These are phyloP conservation scores for Zosterops lateralis DNA, from an alignment of 2,113 vertebrate genomes.

Conservation along the genomic window DNA sequence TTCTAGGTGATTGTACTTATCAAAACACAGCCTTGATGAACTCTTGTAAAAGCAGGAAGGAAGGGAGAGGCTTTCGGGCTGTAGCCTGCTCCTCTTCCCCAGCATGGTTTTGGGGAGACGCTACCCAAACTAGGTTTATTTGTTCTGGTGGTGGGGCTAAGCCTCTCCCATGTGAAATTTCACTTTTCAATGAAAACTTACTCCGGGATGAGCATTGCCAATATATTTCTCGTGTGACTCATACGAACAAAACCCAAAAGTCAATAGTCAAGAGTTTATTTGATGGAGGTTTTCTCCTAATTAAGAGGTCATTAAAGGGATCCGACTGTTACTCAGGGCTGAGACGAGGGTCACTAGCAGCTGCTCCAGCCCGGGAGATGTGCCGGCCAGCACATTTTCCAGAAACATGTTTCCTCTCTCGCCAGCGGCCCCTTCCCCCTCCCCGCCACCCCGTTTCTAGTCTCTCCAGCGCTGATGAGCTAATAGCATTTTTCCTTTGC, in stretches of 20 bases:
- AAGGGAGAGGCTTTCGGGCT: neutral
- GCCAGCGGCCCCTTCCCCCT: conserved; percentile 58
- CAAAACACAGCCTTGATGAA: neutral
- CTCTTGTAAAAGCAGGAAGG: conserved; percentile 3
- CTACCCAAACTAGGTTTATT: conserved; percentile 2
- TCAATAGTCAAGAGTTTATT: conserved; percentile 67
- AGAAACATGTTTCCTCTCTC: conserved; percentile 49
- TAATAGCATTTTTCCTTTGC: conserved; percentile 80
- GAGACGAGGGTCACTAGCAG: conserved; percentile 32
- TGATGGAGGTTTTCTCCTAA: conserved; percentile 68
- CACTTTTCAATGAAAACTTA: conserved; percentile 67
- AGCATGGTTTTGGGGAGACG: neutral
- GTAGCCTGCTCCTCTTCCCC: neutral
- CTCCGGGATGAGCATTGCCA: conserved; percentile 47
- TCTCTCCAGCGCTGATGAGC: conserved; percentile 71
- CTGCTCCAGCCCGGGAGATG: conserved; percentile 7
- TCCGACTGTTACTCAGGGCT: conserved; percentile 46
- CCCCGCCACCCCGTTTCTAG: conserved; percentile 51
- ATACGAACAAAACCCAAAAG: conserved; percentile 59
- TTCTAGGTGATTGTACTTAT: neutral
- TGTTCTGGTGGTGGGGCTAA: conserved; percentile 5
- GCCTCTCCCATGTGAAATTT: conserved; percentile 63
- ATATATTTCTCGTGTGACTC: conserved; percentile 71
- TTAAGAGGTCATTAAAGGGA: conserved; percentile 45
- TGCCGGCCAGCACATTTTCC: conserved; percentile 60